These are phyloP conservation scores for Dynastes grantii DNA, from an alignment of 2,888 invertebrate species.

Conservation along the genomic window DNA sequence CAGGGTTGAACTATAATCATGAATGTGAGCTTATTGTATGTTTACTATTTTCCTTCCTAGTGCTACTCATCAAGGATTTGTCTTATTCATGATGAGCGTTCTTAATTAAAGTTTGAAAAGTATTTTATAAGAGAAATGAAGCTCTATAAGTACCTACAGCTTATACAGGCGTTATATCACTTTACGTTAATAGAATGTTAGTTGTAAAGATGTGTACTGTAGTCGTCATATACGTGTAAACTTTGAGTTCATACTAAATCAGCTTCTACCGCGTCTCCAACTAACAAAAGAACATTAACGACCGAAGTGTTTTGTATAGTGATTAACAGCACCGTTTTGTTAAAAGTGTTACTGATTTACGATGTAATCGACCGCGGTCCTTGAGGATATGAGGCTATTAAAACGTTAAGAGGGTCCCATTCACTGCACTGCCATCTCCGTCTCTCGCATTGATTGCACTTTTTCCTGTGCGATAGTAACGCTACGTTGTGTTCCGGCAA, in stretches of 20 bases:
- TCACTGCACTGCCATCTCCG: conserved; percentile 50
- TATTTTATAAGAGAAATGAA: too few species aligned
- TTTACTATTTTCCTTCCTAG: too few species aligned
- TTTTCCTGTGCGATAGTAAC: conserved; percentile 49
- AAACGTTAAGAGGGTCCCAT: conserved; percentile 53
- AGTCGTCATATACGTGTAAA: not conserved
- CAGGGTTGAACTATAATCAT: too few species aligned
- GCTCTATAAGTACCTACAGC: too few species aligned
- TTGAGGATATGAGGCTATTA: conserved; percentile 54
- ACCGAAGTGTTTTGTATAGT: conserved; percentile 44
- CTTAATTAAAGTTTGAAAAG: too few species aligned
- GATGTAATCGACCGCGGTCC: conserved; percentile 50
- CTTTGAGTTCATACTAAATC: conserved; percentile 16
- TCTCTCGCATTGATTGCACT: conserved; percentile 55
- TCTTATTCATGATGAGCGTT: too few species aligned
- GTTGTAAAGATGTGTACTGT: too few species aligned
- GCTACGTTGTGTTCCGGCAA: conserved; percentile 20
- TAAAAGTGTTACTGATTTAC: conserved; percentile 53
- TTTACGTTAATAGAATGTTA: too few species aligned
- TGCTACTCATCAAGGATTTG: too few species aligned
- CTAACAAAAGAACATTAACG: conserved; percentile 33
- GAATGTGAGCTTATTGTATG: too few species aligned
- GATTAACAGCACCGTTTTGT: conserved; percentile 48
- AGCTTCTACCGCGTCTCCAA: conserved; percentile 4
- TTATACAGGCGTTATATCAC: too few species aligned